Percentiles rank a stretch among this genome's conserved stretches.
Evolutionary conservation across 1,140 invertebrate genomes (phyloP).

Genomic region (Monochamus saltuarius): DNA sequence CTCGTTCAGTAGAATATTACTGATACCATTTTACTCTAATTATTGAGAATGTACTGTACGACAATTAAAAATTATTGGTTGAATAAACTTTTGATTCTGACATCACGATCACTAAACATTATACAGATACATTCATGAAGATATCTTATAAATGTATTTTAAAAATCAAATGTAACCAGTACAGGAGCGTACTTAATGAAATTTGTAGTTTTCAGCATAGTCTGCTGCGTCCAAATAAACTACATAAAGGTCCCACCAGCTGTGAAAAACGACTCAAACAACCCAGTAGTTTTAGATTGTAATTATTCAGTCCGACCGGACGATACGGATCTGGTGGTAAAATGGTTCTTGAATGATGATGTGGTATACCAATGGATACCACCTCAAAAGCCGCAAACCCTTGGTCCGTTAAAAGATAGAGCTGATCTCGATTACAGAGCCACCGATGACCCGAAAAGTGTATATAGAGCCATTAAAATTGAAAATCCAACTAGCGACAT

Average conservation of each 20-base stretch:
- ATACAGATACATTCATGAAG: too few species aligned
- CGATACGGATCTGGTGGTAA: constrained; percentile 62
- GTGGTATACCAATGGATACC: constrained; percentile 72
- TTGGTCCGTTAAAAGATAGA: constrained; percentile 53
- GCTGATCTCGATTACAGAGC: constrained; percentile 62
- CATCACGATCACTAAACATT: too few species aligned
- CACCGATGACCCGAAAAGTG: constrained; percentile 59
- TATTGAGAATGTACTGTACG: too few species aligned
- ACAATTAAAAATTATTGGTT: too few species aligned
- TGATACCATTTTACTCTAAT: too few species aligned
- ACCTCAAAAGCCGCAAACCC: constrained; percentile 55
- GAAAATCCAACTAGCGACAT: constrained; percentile 65
- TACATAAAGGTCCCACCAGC: constrained; percentile 59
- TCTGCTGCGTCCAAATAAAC: constrained; percentile 55
- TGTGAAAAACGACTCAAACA: constrained; percentile 60
- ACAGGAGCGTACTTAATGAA: too few species aligned
- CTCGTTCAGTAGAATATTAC: too few species aligned
- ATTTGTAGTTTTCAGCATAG: constrained; percentile 15
- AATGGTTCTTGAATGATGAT: constrained; percentile 66
- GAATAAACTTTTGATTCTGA: too few species aligned
- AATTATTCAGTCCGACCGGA: constrained; percentile 60
- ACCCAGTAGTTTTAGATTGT: constrained; percentile 65
- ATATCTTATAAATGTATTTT: too few species aligned
- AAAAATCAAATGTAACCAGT: too few species aligned
- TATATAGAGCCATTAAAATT: constrained; percentile 68